These are phyloP conservation scores for Globodera ellingtonae DNA, from an alignment of 1,140 invertebrate genomes.

Conservation along the genomic window DNA sequence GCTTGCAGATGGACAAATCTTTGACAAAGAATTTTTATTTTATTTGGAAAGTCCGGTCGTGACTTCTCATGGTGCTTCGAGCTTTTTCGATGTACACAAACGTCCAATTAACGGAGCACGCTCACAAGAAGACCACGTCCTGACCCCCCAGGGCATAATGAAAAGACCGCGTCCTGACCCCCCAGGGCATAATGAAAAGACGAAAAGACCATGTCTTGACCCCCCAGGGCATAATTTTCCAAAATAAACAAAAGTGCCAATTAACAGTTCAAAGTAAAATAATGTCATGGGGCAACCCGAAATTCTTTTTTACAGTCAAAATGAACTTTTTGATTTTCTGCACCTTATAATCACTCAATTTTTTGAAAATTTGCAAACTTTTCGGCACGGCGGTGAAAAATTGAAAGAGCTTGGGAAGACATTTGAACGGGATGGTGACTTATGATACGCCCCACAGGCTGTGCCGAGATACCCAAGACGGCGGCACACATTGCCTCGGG, in stretches of 20 bases:
- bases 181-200: no score
- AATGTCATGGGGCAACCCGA: not conserved
- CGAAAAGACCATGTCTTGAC: no score
- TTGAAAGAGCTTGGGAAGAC: not conserved
- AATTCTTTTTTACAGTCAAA: not conserved
- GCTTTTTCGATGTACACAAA: not conserved
- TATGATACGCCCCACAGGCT: no score
- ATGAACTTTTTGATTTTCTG: not conserved
- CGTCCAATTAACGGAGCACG: conserved; percentile 7
- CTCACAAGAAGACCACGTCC: conserved; percentile 2
- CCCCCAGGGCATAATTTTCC: no score
- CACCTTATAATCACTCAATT: not conserved
- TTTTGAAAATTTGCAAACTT: no score
- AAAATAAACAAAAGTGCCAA: not conserved
- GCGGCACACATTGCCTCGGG: no score
- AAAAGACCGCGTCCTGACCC: no score
- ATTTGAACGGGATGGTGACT: not conserved
- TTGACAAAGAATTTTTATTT: no score
- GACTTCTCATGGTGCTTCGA: conserved; percentile 16
- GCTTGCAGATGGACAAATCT: no score
- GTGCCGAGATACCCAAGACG: no score
- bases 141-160: not conserved
- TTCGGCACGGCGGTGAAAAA: not conserved
- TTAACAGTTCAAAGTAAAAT: not conserved
- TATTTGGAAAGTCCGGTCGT: not conserved